phyloP scores from a whole-genome alignment of 2,113 vertebrate species.

The Opisthocomus hoazin region DNA sequence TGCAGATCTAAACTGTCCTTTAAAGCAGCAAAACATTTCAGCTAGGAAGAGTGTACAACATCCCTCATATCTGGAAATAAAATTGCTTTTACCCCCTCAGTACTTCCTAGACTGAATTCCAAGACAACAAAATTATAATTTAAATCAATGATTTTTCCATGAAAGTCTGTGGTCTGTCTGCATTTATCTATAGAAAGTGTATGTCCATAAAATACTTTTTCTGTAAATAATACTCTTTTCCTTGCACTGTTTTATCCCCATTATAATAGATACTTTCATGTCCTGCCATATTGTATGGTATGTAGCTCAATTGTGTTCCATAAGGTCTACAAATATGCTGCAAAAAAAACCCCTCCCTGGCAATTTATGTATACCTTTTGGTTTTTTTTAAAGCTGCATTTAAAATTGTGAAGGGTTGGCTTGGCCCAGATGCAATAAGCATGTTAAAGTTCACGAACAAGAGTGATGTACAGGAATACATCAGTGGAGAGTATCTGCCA shows the following conservation, averaged over 20 bases:
- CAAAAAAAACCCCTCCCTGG: background rate
- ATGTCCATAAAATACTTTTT: background rate
- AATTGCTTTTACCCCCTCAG: background rate
- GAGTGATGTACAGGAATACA: constrained; percentile 83
- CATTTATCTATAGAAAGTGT: background rate
- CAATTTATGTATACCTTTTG: background rate
- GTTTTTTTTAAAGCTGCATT: constrained; percentile 83
- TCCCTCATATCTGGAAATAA: background rate
- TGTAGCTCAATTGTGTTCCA: background rate
- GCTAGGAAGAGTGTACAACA: rapidly evolving
- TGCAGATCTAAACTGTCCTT: background rate
- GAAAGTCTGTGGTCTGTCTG: background rate
- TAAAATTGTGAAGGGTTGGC: constrained; percentile 94
- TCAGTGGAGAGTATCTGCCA: constrained; percentile 86
- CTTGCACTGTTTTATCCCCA: background rate
- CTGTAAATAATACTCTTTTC: background rate
- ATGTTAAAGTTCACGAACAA: constrained; percentile 88
- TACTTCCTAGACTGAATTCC: background rate
- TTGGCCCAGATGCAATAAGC: constrained; percentile 91
- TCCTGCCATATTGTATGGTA: background rate
- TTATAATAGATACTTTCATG: background rate
- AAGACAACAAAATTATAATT: background rate
- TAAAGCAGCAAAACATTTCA: background rate
- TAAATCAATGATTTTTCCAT: background rate
- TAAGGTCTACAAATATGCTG: background rate